Conservation (phyloP, 64 coral and sea anemone species). For the Actinia tenebrosa region DNA sequence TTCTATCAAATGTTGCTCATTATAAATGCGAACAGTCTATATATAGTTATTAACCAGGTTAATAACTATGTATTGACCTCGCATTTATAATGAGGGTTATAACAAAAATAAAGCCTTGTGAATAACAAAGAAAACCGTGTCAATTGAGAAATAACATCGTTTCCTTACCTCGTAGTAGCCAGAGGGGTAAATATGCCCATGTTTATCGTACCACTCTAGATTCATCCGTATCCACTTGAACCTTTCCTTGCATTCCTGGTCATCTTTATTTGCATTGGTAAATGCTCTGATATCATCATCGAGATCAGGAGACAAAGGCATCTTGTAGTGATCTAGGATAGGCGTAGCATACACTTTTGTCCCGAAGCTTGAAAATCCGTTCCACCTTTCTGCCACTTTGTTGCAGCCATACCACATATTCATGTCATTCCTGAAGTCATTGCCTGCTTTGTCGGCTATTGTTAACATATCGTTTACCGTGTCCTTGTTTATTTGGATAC, state of each 20-base stretch:
- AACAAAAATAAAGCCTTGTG: too few species aligned
- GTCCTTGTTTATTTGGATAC: background rate
- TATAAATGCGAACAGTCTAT: too few species aligned
- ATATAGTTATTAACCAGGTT: too few species aligned
- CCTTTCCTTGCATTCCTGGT: slow-evolving; percentile 22
- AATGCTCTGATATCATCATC: slow-evolving; percentile 43
- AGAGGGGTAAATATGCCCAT: slow-evolving; percentile 30
- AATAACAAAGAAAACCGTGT: too few species aligned
- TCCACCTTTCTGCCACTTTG: slow-evolving; percentile 47
- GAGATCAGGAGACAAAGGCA: slow-evolving; percentile 37
- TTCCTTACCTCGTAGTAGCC: slow-evolving; percentile 49
- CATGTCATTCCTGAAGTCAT: slow-evolving; percentile 33
- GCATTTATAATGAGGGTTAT: too few species aligned
- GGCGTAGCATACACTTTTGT: slow-evolving; percentile 26
- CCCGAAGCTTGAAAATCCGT: slow-evolving; percentile 48
- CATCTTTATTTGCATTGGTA: slow-evolving; percentile 18
- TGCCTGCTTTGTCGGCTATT: slow-evolving; percentile 26
- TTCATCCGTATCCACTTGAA: slow-evolving; percentile 48
- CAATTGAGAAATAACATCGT: background rate
- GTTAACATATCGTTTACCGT: background rate
- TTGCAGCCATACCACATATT: slow-evolving; percentile 50
- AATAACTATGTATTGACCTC: too few species aligned
- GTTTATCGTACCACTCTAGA: slow-evolving; percentile 29
- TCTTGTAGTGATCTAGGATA: slow-evolving; percentile 21
- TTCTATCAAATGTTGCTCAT: too few species aligned